Evolutionary conservation across 2,888 invertebrate genomes (phyloP).

Genomic region (Caenorhabditis uteleia): DNA sequence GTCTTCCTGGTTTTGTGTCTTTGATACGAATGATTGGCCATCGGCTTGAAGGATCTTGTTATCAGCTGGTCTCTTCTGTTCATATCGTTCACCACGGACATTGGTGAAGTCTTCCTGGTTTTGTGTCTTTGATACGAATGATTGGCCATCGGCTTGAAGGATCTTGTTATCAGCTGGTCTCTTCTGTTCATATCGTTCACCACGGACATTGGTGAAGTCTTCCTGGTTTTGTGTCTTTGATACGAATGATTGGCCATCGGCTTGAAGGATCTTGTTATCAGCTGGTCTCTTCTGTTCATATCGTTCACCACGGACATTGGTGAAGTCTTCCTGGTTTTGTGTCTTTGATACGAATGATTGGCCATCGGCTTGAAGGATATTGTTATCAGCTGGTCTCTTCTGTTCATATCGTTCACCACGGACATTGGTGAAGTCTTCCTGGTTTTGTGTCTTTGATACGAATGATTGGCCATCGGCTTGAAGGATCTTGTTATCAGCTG

Average conservation of each 20-base stretch:
- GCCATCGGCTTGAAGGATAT: not conserved
- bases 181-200: not conserved
- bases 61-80: not conserved
- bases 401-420: not conserved
- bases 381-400: not conserved
- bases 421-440: constrained; percentile 2
- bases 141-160: not conserved
- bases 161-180: constrained; percentile 1
- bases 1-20: constrained; percentile 6
- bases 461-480: not conserved
- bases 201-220: constrained; percentile 1
- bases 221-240: constrained; percentile 2
- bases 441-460: not conserved
- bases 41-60: not conserved
- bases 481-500: not conserved
- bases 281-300: not conserved
- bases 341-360: not conserved
- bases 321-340: constrained; percentile 7
- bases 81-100: constrained; percentile 3
- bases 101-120: constrained; percentile 7
- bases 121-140: constrained; percentile 2
- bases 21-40: not conserved
- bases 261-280: not conserved
- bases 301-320: constrained; percentile 2
- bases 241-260: constrained; percentile 1